Conservation (phyloP, 2,797 vertebrate species). For the Syngnathus rostellatus region DNA sequence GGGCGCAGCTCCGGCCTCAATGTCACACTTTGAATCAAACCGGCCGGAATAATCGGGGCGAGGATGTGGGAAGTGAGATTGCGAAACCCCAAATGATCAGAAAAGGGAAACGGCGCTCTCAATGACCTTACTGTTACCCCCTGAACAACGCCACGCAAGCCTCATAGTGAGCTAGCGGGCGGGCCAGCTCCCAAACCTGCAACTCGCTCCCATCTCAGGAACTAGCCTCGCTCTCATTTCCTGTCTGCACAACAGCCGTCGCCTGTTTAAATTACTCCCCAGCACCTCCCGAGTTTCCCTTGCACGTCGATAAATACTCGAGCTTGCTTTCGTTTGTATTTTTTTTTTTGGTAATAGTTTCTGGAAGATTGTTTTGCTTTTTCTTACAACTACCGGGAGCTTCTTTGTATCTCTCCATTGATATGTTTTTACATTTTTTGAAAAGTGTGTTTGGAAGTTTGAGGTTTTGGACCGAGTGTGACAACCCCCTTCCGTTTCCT, state of each 20-base stretch:
- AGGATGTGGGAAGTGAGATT: conserved; percentile 72
- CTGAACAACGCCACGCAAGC: conserved; percentile 73
- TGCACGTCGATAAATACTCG: conserved; percentile 29
- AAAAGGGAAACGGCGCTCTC: conserved; percentile 70
- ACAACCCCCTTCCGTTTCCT: conserved; percentile 19
- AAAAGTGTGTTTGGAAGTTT: conserved; percentile 11
- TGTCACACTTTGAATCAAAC: conserved; percentile 65
- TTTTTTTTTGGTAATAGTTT: neutral
- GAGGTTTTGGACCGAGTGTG: conserved; percentile 13
- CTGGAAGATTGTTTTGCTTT: conserved; percentile 4
- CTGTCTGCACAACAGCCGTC: conserved; percentile 91
- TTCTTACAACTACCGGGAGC: conserved; percentile 4
- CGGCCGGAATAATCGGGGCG: conserved; percentile 64
- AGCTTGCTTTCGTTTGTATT: conserved; percentile 13
- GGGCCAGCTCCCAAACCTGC: conserved; percentile 87
- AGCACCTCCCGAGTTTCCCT: conserved; percentile 74
- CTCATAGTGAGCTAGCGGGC: conserved; percentile 66
- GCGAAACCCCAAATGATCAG: conserved; percentile 57
- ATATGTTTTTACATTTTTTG: neutral
- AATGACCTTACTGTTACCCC: conserved; percentile 96
- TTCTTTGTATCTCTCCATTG: neutral
- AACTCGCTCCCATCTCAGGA: conserved; percentile 92
- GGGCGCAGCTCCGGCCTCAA: conserved; percentile 53
- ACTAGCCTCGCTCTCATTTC: conserved; percentile 95
- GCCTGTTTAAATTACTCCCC: conserved; percentile 97